Percentiles rank a stretch among this genome's conserved stretches.
Conservation (phyloP, 2,888 invertebrate species). For the Andrena fulva region DNA sequence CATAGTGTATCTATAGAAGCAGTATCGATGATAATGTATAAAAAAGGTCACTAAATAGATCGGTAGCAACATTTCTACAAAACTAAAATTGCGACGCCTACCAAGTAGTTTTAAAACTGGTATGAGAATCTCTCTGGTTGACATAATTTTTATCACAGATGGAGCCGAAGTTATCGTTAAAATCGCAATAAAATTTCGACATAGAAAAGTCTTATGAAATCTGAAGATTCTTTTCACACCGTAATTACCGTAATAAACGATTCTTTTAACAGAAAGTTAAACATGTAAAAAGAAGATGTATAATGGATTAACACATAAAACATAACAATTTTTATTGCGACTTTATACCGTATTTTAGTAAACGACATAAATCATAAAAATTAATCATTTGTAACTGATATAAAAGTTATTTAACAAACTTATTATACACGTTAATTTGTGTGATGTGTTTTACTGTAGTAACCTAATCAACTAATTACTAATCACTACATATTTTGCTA, state of each 20-base stretch:
- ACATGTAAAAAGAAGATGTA: not conserved
- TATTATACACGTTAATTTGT: conserved; percentile 53
- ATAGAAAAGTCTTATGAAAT: conserved; percentile 31
- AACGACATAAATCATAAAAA: conserved; percentile 46
- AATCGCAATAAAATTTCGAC: conserved; percentile 74
- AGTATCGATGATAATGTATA: not conserved
- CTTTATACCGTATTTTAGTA: conserved; percentile 56
- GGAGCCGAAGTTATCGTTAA: conserved; percentile 73
- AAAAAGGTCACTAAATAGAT: not conserved
- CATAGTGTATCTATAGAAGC: conserved; percentile 8
- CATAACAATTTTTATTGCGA: conserved; percentile 62
- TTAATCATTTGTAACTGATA: conserved; percentile 28
- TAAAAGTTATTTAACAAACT: conserved; percentile 26
- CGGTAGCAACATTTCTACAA: not conserved
- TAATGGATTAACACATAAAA: conserved; percentile 5
- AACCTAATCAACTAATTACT: conserved; percentile 37
- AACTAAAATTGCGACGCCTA: conserved; percentile 5
- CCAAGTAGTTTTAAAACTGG: conserved; percentile 25
- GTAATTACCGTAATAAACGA: conserved; percentile 27
- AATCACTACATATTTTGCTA: conserved; percentile 82
- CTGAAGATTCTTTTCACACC: conserved; percentile 31
- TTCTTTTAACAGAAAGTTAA: not conserved
- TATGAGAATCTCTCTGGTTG: conserved; percentile 38
- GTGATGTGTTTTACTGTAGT: conserved; percentile 68
- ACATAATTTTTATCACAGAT: conserved; percentile 81